Conservation (phyloP, 2,113 vertebrate genomes). For the Hemicordylus capensis region DNA sequence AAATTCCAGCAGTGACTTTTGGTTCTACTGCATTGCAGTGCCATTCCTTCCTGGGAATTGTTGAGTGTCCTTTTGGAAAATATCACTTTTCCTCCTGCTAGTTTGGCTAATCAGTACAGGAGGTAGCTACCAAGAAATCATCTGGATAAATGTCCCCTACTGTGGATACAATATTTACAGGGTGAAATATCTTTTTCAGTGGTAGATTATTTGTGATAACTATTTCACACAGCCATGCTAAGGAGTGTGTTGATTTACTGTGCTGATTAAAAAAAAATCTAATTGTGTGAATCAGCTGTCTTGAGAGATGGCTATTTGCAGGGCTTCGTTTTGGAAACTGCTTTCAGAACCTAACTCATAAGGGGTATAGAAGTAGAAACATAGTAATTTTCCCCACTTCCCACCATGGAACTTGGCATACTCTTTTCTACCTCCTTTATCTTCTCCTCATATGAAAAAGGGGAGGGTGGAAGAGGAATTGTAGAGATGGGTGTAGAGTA, state of each 20-base stretch:
- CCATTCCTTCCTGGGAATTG: conserved; percentile 57
- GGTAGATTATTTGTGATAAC: background rate
- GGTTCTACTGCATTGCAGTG: background rate
- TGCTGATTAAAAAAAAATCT: background rate
- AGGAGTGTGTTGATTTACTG: background rate
- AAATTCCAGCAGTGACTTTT: background rate
- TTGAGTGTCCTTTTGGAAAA: conserved; percentile 52
- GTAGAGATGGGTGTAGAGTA: too few species aligned
- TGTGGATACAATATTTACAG: background rate
- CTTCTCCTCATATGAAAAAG: too few species aligned
- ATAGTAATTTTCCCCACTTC: conserved; percentile 23
- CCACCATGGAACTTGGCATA: too few species aligned
- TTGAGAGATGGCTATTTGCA: background rate
- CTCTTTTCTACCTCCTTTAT: too few species aligned
- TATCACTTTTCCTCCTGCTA: conserved; percentile 55
- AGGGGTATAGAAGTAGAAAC: conserved; percentile 42
- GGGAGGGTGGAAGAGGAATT: too few species aligned
- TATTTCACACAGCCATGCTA: conserved; percentile 17
- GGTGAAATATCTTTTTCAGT: background rate
- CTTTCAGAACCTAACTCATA: conserved; percentile 30
- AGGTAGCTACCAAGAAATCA: background rate
- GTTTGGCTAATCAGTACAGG: background rate
- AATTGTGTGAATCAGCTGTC: background rate
- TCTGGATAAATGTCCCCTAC: background rate
- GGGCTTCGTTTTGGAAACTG: conserved; percentile 35